Base-by-base conservation (phyloP, 2,113 vertebrate species). In the Circaetus cinerascens region DNA sequence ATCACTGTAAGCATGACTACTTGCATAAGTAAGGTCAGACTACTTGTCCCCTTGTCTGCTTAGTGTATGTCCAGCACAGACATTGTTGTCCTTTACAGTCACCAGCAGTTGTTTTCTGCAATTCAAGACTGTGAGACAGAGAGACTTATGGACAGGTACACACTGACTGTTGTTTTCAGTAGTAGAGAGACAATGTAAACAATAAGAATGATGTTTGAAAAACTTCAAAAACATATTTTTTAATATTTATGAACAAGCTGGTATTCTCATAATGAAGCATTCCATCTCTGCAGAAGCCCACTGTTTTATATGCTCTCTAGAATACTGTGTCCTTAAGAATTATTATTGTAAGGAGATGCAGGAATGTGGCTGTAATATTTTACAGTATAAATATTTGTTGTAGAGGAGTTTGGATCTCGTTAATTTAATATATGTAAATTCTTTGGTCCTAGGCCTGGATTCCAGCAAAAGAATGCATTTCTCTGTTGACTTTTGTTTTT, bases 211-310 rank as follows among this genome's bases (percentile, higher is more conserved):
- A 69, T 51, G 53, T 86, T 40, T 69, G 94, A 56, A 82, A 96
- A 96, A 81, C 73, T 89, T 95, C 86, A 96, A 82, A 96, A 45
- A 34, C 45, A 7, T 88, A 55, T 85, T 74, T 97, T 97, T 97
- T 93, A 95, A 97, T 97, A 97, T 97, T 97, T 96, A 97, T 97
- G 95, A 95, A 90, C 75, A 96, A 46, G 64, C 83, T 91, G 50
- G 53, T 97, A 64, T 78, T 94, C 92, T 94, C 67, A 92, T 97
- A 97, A 96, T 95, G 94, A 97, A 97, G 83, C 86, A 94, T 96
- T 97, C 86, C 94, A 89, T 97, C 88, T 97, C 91, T 11, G 16
- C 85, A 93, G 75, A 93, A 97, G 90, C 14, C 26, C 32, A 30
- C 68, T 78, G 34, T 45, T 93, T 87, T 91, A 91, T 77, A 66